phyloP scores from a whole-genome alignment of 2,888 invertebrate species.

The Scaptomyza flava region DNA sequence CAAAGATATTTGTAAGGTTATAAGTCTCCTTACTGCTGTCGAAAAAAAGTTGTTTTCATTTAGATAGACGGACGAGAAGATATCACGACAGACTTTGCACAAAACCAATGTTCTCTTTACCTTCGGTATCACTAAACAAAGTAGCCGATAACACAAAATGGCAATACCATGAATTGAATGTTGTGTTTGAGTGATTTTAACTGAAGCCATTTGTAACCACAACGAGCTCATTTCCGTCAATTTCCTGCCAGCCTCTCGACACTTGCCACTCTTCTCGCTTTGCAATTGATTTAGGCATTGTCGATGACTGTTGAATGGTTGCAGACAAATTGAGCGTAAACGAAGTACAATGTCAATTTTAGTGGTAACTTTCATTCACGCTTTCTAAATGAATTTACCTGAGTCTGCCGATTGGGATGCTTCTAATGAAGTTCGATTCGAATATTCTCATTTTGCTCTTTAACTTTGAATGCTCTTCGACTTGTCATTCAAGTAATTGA shows the following conservation, averaged over 20 bases:
- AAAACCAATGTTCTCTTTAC: too few species aligned
- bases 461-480: background rate
- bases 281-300: constrained; percentile 35
- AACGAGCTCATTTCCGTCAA: constrained; percentile 54
- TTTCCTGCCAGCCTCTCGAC: constrained; percentile 34
- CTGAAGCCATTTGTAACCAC: constrained; percentile 29
- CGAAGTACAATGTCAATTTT: constrained; percentile 61
- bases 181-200: constrained; percentile 24
- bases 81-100: too few species aligned
- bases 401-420: background rate
- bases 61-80: too few species aligned
- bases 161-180: constrained; percentile 9
- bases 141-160: background rate
- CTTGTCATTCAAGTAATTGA: constrained; percentile 33
- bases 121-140: background rate
- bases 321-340: constrained; percentile 60
- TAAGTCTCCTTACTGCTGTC: too few species aligned
- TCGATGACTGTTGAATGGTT: constrained; percentile 20
- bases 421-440: constrained; percentile 32
- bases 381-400: constrained; percentile 24
- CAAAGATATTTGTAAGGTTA: too few species aligned
- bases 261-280: background rate
- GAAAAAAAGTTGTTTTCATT: too few species aligned
- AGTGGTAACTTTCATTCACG: constrained; percentile 30
- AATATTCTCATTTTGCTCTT: background rate